Conservation (phyloP, 1,140 invertebrate genomes). For the Achroia grisella region DNA sequence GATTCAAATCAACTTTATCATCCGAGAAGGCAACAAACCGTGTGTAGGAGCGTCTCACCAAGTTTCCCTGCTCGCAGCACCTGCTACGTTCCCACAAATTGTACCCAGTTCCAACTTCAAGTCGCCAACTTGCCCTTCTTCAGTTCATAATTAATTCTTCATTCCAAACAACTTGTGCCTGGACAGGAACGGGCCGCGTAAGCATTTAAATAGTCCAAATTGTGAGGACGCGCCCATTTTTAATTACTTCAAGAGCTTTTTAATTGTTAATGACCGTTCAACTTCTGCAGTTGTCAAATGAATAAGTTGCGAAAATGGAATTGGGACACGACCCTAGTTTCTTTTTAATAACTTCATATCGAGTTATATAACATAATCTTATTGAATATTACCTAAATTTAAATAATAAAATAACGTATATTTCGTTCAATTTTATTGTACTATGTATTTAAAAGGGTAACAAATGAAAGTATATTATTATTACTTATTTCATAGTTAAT, state of each 20-base stretch:
- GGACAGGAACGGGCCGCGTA: constrained; percentile 55
- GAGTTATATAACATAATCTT: no score
- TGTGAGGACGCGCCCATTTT: constrained; percentile 65
- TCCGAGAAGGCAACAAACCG: constrained; percentile 64
- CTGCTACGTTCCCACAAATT: constrained; percentile 68
- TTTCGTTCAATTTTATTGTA: no score
- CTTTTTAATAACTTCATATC: no score
- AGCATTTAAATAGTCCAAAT: constrained; percentile 69
- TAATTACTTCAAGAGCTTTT: constrained; percentile 64
- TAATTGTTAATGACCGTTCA: constrained; percentile 54
- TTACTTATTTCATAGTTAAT: no score
- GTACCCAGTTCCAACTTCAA: constrained; percentile 48
- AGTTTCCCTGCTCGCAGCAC: constrained; percentile 48
- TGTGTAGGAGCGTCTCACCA: constrained; percentile 43
- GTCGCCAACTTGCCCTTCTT: constrained; percentile 56
- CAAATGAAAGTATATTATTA: no score
- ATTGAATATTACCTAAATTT: no score
- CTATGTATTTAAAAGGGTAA: no score
- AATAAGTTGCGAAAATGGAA: constrained; percentile 3
- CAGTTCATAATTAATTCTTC: constrained; percentile 72
- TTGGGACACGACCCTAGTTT: no score
- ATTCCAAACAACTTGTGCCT: constrained; percentile 63
- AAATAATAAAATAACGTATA: no score
- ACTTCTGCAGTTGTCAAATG: constrained; percentile 40
- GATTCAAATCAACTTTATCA: constrained; percentile 70